A percentile compares a stretch with the other conserved stretches of the same genome.
Evolutionary conservation across 2,113 vertebrate genomes (phyloP).

Genomic region (Alouatta palliata): DNA sequence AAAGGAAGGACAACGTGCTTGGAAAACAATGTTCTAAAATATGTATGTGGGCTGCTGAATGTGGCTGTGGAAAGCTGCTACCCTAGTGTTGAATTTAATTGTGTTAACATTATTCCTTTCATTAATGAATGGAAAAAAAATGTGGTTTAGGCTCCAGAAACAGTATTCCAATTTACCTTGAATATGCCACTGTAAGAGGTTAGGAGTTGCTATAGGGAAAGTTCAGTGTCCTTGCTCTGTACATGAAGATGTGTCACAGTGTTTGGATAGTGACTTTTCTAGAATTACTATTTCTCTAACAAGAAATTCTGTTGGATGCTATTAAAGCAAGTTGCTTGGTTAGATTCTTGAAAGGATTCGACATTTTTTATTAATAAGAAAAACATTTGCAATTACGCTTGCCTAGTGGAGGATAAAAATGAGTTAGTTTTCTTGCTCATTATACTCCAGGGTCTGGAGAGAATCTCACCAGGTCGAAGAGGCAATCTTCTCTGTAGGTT

Average conservation of each 20-base stretch:
- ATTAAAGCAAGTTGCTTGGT: slow-evolving; percentile 29
- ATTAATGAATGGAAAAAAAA: not conserved
- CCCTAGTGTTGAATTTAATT: not conserved
- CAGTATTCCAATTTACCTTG: not conserved
- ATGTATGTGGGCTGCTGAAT: not conserved
- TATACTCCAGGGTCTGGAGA: not conserved
- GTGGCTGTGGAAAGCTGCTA: not conserved
- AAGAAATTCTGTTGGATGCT: slow-evolving; percentile 1
- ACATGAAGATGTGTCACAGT: not conserved
- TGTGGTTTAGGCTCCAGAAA: not conserved
- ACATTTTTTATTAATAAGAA: slow-evolving; percentile 64
- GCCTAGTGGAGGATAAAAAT: slow-evolving; percentile 32
- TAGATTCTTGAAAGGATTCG: slow-evolving; percentile 40
- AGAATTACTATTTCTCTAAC: not conserved
- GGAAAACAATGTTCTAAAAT: not conserved
- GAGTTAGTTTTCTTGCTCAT: slow-evolving; percentile 49
- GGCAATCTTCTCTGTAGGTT: slow-evolving; percentile 15
- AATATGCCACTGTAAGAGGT: not conserved
- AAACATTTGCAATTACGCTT: slow-evolving; percentile 42
- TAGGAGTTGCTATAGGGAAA: not conserved
- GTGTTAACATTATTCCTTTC: not conserved
- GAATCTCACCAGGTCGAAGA: not conserved
- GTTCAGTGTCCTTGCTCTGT: not conserved
- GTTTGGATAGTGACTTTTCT: not conserved
- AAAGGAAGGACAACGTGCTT: not conserved